A percentile compares a stretch with the other conserved stretches of the same genome.
These are phyloP conservation scores for Xestia ashworthii DNA, from an alignment of 2,888 invertebrate genomes.

Conservation along the genomic window DNA sequence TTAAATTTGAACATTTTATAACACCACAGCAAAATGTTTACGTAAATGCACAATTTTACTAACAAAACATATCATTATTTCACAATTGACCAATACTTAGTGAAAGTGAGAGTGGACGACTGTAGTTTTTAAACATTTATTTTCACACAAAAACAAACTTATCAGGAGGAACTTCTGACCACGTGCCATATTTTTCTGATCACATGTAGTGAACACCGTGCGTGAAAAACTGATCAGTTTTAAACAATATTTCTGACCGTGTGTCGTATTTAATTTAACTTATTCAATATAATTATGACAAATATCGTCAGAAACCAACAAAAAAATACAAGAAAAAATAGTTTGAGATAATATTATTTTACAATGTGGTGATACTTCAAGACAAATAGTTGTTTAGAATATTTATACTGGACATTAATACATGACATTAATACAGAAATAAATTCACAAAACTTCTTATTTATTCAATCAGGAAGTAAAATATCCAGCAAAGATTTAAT, in stretches of 20 bases:
- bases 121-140: slow-evolving; percentile 21
- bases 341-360: slow-evolving; percentile 47
- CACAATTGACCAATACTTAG: slow-evolving; percentile 34
- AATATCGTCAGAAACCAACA: slow-evolving; percentile 25
- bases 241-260: slow-evolving; percentile 7
- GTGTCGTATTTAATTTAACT: slow-evolving; percentile 2
- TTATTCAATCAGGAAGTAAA: neutral
- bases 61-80: slow-evolving; percentile 22
- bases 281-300: slow-evolving; percentile 33
- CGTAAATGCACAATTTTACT: slow-evolving; percentile 29
- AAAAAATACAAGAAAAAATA: slow-evolving; percentile 36
- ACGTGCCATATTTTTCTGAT: slow-evolving; percentile 14
- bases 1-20: slow-evolving; percentile 10
- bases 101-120: slow-evolving; percentile 27
- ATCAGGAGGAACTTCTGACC: slow-evolving; percentile 22
- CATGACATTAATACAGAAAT: neutral
- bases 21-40: slow-evolving; percentile 9
- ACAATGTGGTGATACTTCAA: slow-evolving; percentile 39
- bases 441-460: slow-evolving; percentile 1
- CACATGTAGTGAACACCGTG: slow-evolving; percentile 21
- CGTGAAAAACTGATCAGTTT: slow-evolving; percentile 25
- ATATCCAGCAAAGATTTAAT: neutral
- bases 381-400: slow-evolving; percentile 5
- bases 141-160: slow-evolving; percentile 19
- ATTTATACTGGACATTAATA: slow-evolving; percentile 8